Base-by-base conservation (phyloP, 2,113 vertebrate genomes). In the Alectura lathami region DNA sequence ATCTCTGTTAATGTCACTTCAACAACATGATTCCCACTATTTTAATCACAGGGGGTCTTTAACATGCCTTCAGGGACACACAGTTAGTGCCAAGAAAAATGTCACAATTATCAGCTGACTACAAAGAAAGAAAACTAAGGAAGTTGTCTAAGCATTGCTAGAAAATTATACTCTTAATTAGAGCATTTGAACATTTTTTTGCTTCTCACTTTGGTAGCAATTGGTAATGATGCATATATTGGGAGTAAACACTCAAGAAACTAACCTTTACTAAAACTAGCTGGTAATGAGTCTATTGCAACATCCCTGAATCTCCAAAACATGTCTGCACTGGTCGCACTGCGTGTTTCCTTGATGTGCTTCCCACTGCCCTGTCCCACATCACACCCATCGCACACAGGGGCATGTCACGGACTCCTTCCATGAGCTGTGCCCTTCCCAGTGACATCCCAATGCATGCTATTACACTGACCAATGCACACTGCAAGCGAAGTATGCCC, bases 21-120 rank as follows among this genome's bases (percentile, higher is more conserved):
- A 90, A 47, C 69, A 82, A 73, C 80, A 82, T 0, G 18, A 92
- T 67, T 93, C 62, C 56, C 27, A 53, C 48, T 76, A 86, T 83
- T 68, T 26, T 72, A 81, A 63, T 73, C 94, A 82, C 94, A 86
- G 80, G 86, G 69, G 80, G 80, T 75, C 94, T 84, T 93, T 82
- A 93, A 84, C 81, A 62, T 24, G 83, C 83, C 95, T 93, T 84
- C 77, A 87, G 92, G 94, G 77, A 70, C 50, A 86, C 57, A 67
- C 68, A 72, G 80, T 88, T 93, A 94, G 94, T 92, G 86, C 47
- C 88, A 81, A 94, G 91, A 93, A 91, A 92, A 96, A 93, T 86
- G 64, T 70, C 88, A 93, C 73, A 51, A 57, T 83, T 95, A 94
- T 88, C 88, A 95, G 54, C 64, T 38, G 40, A 85, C 36, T 77